Evolutionary conservation across 2,797 vertebrate genomes (phyloP).

Genomic region (Clangula hyemalis): DNA sequence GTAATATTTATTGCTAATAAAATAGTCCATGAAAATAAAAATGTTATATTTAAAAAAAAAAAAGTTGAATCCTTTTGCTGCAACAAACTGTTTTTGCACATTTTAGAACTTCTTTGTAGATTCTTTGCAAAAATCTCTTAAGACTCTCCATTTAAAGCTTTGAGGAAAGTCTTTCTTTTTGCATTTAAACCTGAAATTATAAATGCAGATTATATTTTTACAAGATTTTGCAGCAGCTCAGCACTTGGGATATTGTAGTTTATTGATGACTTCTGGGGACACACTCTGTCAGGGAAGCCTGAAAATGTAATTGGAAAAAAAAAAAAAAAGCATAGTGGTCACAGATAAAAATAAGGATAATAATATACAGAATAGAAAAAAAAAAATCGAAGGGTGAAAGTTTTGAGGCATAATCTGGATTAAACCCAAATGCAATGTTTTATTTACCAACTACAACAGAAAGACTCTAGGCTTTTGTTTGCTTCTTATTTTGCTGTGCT

Average conservation of each 20-base stretch:
- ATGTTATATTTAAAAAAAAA: not conserved
- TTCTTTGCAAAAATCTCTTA: no score
- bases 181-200: slow-evolving; percentile 11
- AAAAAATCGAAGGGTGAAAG: not conserved
- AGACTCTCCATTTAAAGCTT: no score
- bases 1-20: not conserved
- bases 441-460: not conserved
- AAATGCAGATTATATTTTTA: not conserved
- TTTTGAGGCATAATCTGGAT: not conserved
- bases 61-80: not conserved
- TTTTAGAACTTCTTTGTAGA: not conserved
- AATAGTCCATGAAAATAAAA: not conserved
- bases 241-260: not conserved
- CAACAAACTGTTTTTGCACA: not conserved
- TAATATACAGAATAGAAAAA: not conserved
- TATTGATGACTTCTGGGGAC: not conserved
- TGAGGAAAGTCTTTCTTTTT: not conserved
- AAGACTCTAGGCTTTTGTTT: not conserved
- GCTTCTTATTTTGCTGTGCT: not conserved
- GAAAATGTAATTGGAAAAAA: slow-evolving; percentile 4
- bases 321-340: not conserved
- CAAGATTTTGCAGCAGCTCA: not conserved
- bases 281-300: not conserved
- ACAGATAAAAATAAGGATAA: not conserved
- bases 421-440: not conserved